A percentile compares a stretch with the other conserved stretches of the same genome.
Conservation (phyloP, 1,140 invertebrate genomes). For the Eufriesea mexicana region DNA sequence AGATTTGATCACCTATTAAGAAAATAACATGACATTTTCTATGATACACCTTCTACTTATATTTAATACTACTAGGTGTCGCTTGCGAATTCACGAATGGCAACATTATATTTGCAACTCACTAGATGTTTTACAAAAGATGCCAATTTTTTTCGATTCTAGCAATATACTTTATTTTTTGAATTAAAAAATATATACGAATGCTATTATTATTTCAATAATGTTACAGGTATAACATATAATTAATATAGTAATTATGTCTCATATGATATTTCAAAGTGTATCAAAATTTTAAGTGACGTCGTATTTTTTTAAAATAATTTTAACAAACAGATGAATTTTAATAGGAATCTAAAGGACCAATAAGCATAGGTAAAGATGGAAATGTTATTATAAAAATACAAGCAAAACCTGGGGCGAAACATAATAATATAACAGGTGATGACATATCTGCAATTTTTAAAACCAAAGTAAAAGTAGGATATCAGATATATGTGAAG, state of each 20-base stretch:
- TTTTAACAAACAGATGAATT: background rate
- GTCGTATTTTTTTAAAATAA: background rate
- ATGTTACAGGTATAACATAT: no score
- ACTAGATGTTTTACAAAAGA: constrained; percentile 14
- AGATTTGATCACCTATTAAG: constrained; percentile 70
- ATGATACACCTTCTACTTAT: constrained; percentile 17
- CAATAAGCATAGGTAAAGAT: constrained; percentile 83
- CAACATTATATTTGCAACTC: constrained; percentile 31
- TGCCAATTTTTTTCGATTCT: background rate
- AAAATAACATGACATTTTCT: constrained; percentile 74
- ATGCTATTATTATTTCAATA: background rate
- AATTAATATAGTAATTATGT: background rate
- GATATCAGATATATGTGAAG: constrained; percentile 6
- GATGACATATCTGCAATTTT: constrained; percentile 48
- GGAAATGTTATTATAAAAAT: constrained; percentile 87
- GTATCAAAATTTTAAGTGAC: background rate
- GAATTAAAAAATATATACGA: background rate
- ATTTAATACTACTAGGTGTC: constrained; percentile 31
- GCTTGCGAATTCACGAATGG: constrained; percentile 32
- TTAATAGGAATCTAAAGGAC: constrained; percentile 63
- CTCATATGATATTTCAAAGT: no score
- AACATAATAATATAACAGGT: constrained; percentile 88
- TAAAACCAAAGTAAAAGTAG: background rate
- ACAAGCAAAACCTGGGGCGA: constrained; percentile 90
- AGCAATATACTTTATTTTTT: background rate